Conservation (phyloP, 2,113 vertebrate genomes). For the Esox niger region DNA sequence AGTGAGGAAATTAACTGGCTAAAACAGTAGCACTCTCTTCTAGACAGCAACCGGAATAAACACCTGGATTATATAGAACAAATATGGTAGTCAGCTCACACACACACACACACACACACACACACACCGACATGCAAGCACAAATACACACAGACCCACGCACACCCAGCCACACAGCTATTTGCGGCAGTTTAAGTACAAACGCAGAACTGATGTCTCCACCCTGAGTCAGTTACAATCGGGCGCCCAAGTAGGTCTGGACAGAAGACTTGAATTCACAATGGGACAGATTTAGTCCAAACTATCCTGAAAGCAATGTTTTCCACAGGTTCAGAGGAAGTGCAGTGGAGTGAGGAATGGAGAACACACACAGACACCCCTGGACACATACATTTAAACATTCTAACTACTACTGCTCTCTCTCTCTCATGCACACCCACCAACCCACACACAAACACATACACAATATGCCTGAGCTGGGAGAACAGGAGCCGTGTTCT, state of each 20-base stretch:
- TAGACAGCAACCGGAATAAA: constrained; percentile 31
- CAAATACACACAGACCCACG: neutral
- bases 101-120: neutral
- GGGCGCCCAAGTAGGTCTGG: neutral
- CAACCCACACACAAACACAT: constrained; percentile 15
- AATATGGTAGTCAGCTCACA: constrained; percentile 37
- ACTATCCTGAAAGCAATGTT: constrained; percentile 36
- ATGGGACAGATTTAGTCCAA: constrained; percentile 31
- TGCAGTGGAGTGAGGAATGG: constrained; percentile 5
- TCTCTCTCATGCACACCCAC: neutral
- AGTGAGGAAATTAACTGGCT: constrained; percentile 42
- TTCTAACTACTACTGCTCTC: no score
- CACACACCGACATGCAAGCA: neutral
- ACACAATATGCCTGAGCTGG: neutral
- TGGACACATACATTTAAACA: no score
- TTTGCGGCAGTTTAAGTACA: no score
- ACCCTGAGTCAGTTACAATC: no score
- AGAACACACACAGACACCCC: no score
- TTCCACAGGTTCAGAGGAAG: constrained; percentile 10
- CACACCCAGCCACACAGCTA: constrained; percentile 8
- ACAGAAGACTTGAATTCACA: constrained; percentile 26
- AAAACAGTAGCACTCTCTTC: constrained; percentile 24
- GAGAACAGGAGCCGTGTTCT: neutral
- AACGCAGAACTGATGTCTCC: no score
- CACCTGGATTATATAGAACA: constrained; percentile 33